Evolutionary conservation across 1,140 invertebrate species (phyloP).

Genomic region (Daktulosphaira vitifoliae): DNA sequence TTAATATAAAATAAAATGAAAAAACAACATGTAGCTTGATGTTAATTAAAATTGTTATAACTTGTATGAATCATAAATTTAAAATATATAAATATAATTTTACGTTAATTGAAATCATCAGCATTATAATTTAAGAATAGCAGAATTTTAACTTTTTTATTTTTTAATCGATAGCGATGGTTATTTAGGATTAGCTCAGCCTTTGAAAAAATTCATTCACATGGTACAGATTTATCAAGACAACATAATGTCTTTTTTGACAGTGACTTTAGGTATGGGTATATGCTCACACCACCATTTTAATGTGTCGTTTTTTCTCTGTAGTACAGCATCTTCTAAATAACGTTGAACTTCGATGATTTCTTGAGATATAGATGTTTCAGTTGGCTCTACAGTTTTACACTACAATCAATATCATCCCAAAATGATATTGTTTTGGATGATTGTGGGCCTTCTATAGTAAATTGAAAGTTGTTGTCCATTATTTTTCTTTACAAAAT

Average conservation of each 20-base stretch:
- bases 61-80: too few species aligned
- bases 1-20: too few species aligned
- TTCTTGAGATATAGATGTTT: neutral
- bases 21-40: too few species aligned
- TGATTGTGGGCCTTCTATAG: too few species aligned
- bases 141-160: neutral
- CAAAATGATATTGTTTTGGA: neutral
- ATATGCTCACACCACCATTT: neutral
- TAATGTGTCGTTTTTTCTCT: slow-evolving; percentile 35
- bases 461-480: too few species aligned
- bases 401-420: neutral
- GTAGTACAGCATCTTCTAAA: slow-evolving; percentile 34
- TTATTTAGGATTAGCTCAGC: neutral
- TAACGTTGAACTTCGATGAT: slow-evolving; percentile 36
- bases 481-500: too few species aligned
- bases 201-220: neutral
- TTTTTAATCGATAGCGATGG: neutral
- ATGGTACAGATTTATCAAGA: neutral
- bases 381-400: neutral
- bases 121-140: slow-evolving; percentile 2
- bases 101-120: too few species aligned
- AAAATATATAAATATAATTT: too few species aligned
- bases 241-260: neutral
- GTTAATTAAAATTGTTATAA: too few species aligned
- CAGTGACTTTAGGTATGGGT: neutral